Conservation (phyloP, 2,888 invertebrate species). For the Onchidella celtica region DNA sequence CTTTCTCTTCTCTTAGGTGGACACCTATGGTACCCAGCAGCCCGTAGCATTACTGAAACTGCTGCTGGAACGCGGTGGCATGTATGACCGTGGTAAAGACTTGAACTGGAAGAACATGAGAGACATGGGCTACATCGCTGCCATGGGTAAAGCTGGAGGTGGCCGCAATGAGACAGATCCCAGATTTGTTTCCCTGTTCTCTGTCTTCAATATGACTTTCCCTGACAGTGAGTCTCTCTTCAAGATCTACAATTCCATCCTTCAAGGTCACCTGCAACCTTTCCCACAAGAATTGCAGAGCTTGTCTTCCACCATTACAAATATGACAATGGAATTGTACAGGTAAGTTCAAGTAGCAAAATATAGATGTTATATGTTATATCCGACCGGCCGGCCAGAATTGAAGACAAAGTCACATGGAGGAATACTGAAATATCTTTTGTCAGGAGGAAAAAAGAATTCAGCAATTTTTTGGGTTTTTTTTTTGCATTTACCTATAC, state of each 20-base stretch:
- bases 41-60: constrained; percentile 95
- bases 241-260: constrained; percentile 91
- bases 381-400: too few relatives aligned
- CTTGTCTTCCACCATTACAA: constrained; percentile 86
- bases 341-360: too few relatives aligned
- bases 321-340: constrained; percentile 91
- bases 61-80: constrained; percentile 92
- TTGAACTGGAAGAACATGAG: constrained; percentile 93
- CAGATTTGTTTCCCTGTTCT: constrained; percentile 94
- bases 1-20: constrained; percentile 80
- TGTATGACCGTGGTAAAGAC: constrained; percentile 94
- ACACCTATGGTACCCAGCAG: constrained; percentile 95
- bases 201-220: constrained; percentile 91
- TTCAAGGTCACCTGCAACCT: constrained; percentile 87
- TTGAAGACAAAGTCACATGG: too few relatives aligned
- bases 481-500: too few relatives aligned
- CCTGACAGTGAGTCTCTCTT: constrained; percentile 89
- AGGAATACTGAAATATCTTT: too few relatives aligned
- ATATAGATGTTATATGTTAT: too few relatives aligned
- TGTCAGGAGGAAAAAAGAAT: too few relatives aligned
- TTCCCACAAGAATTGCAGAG: constrained; percentile 87
- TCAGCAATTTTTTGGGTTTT: too few relatives aligned
- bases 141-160: constrained; percentile 87
- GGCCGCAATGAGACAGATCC: constrained; percentile 95
- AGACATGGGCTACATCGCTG: constrained; percentile 85